A percentile compares a stretch with the other conserved stretches of the same genome.
These are phyloP conservation scores for Panurus biarmicus DNA, from an alignment of 2,113 vertebrate genomes.

Conservation along the genomic window DNA sequence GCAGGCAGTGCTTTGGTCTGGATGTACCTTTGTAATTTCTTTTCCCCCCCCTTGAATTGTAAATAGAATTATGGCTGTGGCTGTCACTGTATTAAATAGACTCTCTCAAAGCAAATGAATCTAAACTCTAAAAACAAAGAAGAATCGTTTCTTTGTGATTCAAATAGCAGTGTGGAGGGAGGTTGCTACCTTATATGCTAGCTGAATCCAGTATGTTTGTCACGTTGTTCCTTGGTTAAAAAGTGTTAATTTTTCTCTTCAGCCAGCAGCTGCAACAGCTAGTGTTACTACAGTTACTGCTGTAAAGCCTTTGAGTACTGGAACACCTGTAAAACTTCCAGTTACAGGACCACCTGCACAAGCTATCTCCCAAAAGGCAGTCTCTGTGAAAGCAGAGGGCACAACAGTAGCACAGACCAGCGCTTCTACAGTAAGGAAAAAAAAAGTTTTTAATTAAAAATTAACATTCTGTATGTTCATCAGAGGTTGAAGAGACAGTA, in stretches of 20 bases:
- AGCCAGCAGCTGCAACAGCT: slow-evolving; percentile 64
- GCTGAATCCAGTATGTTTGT: not conserved
- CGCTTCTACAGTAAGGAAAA: slow-evolving; percentile 66
- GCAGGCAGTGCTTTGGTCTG: not conserved
- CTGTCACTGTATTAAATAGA: not conserved
- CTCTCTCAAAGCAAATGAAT: not conserved
- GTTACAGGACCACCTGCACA: slow-evolving; percentile 50
- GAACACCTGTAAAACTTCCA: slow-evolving; percentile 63
- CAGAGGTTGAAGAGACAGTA: slow-evolving; percentile 8
- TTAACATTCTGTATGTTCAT: slow-evolving; percentile 35
- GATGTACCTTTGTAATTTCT: not conserved
- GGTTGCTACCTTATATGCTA: not conserved
- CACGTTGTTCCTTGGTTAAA: not conserved
- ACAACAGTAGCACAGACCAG: slow-evolving; percentile 44
- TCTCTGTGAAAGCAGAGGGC: slow-evolving; percentile 57
- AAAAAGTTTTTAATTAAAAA: slow-evolving; percentile 11
- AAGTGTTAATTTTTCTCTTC: slow-evolving; percentile 59
- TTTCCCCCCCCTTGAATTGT: not conserved
- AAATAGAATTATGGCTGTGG: not conserved
- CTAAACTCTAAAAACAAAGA: not conserved
- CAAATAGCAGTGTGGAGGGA: not conserved
- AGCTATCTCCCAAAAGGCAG: slow-evolving; percentile 37
- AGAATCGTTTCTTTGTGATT: not conserved
- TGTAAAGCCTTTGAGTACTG: slow-evolving; percentile 57
- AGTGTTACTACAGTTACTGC: slow-evolving; percentile 58